Base-by-base conservation (phyloP, 2,888 invertebrate genomes). In the Ochropleura leucogaster region DNA sequence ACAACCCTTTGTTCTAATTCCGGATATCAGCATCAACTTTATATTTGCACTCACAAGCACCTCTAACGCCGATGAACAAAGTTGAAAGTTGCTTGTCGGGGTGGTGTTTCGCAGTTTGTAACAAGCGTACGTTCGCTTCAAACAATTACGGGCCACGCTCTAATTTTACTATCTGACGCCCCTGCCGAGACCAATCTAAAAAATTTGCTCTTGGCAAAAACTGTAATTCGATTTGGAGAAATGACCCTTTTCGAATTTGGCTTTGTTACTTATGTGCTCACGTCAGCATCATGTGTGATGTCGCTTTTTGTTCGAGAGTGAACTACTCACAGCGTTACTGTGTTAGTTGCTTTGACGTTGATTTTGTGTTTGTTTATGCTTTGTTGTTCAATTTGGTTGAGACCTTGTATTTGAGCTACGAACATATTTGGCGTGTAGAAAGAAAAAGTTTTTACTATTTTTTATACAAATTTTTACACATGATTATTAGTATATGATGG, bases 1-100 rank as follows among this genome's bases (percentile, higher is more conserved):
- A 93, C 93, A 93, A 92, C 92, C 92, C 94, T 93, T 94, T 94
- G 94, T 94, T 93, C 92, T 93, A 93, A 93, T 93, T 93, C 89
- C 86, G 89, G 84, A 86, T 89, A 85, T 89, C 86, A 90, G 78
- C 74, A 72, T 90, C 86, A 92, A 88, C 73, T 85, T 88, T 79
- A 55, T 49, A 16, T 60, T 44, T 77, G 64, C 85, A 68, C 2
- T 65, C 46, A 42, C 44, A 46, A 72, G 49, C 72, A 79, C 71
- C 83, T 70, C 30, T 90, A 88, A 73, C 16, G 7, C 78, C 4
- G 42, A 6, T 0, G 0, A 4, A 40, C 77, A 90, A 82, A 79
- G 87, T 76, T 68, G 30, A 79, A 42, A 74, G 55, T 89, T 7
- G 69, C 49, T 8, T 73, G 59, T 67, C 40, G 0, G 3, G n/a